Percentiles rank a stretch among this genome's conserved stretches.
Conservation (phyloP, 2,888 invertebrate genomes). For the Crematogaster levior region DNA sequence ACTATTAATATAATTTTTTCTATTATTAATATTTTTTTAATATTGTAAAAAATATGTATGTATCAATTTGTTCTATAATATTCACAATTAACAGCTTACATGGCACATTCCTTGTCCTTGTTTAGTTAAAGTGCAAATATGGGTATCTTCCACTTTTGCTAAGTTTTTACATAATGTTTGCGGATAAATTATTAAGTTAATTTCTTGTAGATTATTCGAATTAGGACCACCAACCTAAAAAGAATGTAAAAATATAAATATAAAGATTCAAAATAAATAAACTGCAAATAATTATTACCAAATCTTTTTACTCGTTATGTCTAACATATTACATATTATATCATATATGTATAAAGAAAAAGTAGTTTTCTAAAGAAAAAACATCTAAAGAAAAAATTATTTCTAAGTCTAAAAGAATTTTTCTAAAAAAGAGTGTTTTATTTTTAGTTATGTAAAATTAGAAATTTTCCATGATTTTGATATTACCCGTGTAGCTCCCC, state of each 20-base stretch:
- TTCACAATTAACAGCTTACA: constrained; percentile 74
- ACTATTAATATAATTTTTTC: too few relatives aligned
- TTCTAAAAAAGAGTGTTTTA: not conserved
- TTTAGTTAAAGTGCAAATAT: constrained; percentile 80
- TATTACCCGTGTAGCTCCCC: constrained; percentile 74
- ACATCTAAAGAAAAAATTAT: not conserved
- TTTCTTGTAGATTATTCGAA: constrained; percentile 75
- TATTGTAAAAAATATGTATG: too few relatives aligned
- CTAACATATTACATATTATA: not conserved
- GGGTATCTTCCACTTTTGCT: constrained; percentile 61
- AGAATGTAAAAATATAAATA: not conserved
- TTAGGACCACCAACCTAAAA: constrained; percentile 66
- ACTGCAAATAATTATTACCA: not conserved
- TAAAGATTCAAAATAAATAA: not conserved
- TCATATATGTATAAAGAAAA: too few relatives aligned
- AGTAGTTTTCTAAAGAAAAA: too few relatives aligned
- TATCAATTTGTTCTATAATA: too few relatives aligned
- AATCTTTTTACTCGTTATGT: not conserved
- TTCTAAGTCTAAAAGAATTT: too few relatives aligned
- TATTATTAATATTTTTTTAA: too few relatives aligned
- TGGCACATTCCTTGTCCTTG: constrained; percentile 81
- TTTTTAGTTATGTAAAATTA: not conserved
- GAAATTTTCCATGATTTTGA: not conserved
- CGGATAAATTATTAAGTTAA: constrained; percentile 63
- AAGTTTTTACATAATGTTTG: constrained; percentile 65